Evolutionary conservation across 2,797 vertebrate genomes (phyloP).

Genomic region (Octomys mimax): DNA sequence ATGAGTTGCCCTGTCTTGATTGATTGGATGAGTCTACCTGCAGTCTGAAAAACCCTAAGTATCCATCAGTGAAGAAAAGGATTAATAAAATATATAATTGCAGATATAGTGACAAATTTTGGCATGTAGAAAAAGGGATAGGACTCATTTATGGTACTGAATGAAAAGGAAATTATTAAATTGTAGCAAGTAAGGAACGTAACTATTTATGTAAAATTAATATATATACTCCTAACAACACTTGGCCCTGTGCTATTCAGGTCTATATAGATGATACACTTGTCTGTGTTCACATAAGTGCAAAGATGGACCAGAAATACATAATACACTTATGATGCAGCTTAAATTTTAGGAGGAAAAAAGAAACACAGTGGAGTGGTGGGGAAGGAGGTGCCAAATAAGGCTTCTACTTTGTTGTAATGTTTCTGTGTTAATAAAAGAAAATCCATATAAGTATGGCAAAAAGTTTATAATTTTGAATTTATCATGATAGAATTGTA

Average conservation of each 20-base stretch:
- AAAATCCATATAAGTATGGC: not conserved
- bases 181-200: not conserved
- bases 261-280: not conserved
- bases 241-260: not conserved
- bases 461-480: not conserved
- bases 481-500: not conserved
- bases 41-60: not conserved
- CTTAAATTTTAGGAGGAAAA: not conserved
- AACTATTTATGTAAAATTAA: not conserved
- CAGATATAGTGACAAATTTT: not conserved
- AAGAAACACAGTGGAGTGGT: not conserved
- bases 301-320: not conserved
- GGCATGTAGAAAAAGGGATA: not conserved
- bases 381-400: not conserved
- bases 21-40: not conserved
- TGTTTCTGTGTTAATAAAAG: conserved; percentile 28
- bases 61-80: not conserved
- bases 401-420: not conserved
- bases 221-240: not conserved
- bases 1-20: not conserved
- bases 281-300: not conserved
- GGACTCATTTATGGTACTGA: not conserved
- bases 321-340: not conserved
- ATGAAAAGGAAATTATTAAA: not conserved
- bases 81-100: not conserved